Evolutionary conservation across 2,888 invertebrate species (phyloP).

Genomic region (Cryptus viduatorius): DNA sequence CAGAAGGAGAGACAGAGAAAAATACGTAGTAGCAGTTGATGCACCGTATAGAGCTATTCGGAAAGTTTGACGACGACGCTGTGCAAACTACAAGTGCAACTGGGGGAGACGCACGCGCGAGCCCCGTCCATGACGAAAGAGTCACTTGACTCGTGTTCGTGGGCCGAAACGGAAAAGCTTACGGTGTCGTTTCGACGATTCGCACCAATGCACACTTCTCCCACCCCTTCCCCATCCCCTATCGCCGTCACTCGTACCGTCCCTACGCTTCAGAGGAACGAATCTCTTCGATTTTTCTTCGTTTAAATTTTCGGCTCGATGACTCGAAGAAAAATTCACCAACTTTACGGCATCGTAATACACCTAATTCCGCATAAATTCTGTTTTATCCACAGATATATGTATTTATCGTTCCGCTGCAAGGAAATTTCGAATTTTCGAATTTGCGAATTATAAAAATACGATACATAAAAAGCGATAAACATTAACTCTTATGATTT

Average conservation of each 20-base stretch:
- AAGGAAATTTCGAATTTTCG: too few species aligned
- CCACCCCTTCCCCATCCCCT: background rate
- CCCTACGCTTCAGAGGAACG: background rate
- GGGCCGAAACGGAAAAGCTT: conserved; percentile 7
- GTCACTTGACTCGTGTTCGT: conserved; percentile 23
- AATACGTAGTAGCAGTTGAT: conserved; percentile 15
- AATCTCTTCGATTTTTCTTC: background rate
- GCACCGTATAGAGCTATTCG: conserved; percentile 5
- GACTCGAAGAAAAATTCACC: background rate
- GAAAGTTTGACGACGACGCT: conserved; percentile 1
- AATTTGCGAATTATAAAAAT: too few species aligned
- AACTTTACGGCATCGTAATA: background rate
- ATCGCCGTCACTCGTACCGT: background rate
- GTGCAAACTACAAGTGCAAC: conserved; percentile 52
- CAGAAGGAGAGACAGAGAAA: background rate
- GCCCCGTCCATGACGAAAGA: conserved; percentile 18
- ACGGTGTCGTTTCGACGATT: conserved; percentile 9
- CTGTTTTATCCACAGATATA: too few species aligned
- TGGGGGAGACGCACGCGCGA: conserved; percentile 8
- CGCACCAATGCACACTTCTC: conserved; percentile 4
- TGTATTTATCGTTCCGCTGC: too few species aligned
- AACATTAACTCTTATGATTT: too few species aligned
- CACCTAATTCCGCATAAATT: background rate
- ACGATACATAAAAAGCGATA: too few species aligned
- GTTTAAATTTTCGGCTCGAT: background rate